phyloP scores from a whole-genome alignment of 30 jellyfish, hydroid and myxozoan genomes.

The Rhopilema esculentum region DNA sequence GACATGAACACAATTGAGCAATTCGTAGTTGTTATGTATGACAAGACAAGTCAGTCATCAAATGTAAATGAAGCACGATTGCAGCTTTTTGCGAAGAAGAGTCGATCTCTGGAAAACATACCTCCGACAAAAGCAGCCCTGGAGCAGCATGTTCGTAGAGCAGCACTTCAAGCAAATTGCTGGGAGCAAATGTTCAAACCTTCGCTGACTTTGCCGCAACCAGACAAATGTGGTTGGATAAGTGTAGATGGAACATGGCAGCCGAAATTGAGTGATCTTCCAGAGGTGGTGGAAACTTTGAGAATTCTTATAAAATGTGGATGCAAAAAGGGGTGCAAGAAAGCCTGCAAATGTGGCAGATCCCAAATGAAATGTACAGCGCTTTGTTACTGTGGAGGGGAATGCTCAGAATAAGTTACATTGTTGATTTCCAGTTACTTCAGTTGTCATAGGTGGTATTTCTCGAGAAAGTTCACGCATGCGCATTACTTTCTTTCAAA shows the following conservation, averaged over 20 bases:
- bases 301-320: constrained; percentile 39
- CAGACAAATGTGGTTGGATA: constrained; percentile 44
- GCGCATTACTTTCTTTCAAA: too few relatives aligned
- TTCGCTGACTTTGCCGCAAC: constrained; percentile 11
- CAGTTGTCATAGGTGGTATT: too few relatives aligned
- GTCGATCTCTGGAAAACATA: not conserved
- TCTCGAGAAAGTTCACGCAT: too few relatives aligned
- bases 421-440: too few relatives aligned
- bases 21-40: not conserved
- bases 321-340: constrained; percentile 43
- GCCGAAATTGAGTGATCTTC: constrained; percentile 41
- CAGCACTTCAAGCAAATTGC: too few relatives aligned
- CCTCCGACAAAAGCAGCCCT: constrained; percentile 3
- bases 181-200: constrained; percentile 37
- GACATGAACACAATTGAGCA: not conserved
- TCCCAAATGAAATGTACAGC: constrained; percentile 27
- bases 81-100: not conserved
- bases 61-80: constrained; percentile 4
- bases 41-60: not conserved
- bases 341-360: constrained; percentile 39
- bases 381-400: constrained; percentile 35
- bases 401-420: too few relatives aligned
- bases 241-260: constrained; percentile 38
- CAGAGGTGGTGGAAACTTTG: constrained; percentile 40
- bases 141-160: not conserved